A percentile compares a stretch with the other conserved stretches of the same genome.
Conservation (phyloP, 2,113 vertebrate species). For the Ellobius talpinus region DNA sequence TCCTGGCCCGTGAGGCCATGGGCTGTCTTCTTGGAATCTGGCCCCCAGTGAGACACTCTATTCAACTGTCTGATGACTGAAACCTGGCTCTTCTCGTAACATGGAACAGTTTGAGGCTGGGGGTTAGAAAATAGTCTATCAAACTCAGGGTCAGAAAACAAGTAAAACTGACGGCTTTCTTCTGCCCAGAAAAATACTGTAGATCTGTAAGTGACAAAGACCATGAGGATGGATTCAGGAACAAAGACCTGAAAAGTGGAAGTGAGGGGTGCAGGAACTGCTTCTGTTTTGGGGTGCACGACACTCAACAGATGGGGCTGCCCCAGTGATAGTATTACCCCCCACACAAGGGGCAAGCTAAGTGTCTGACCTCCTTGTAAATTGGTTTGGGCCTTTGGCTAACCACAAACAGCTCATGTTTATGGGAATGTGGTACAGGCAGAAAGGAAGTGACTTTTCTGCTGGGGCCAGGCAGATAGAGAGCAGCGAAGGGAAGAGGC, state of each 20-base stretch:
- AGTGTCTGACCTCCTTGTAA: not conserved
- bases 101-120: conserved; percentile 21
- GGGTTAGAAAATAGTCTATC: conserved; percentile 7
- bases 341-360: not conserved
- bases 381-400: not conserved
- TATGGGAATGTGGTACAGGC: not conserved
- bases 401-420: not conserved
- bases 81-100: conserved; percentile 72
- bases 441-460: not conserved
- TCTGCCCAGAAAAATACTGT: not conserved
- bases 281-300: not conserved
- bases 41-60: conserved; percentile 83
- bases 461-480: not conserved
- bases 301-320: not conserved
- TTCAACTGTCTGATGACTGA: conserved; percentile 74
- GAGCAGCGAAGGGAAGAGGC: not conserved
- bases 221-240: not conserved
- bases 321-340: rapidly evolving
- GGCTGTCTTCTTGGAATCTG: conserved; percentile 85
- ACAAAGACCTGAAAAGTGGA: not conserved
- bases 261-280: not conserved
- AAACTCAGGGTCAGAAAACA: conserved; percentile 39
- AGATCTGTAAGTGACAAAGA: not conserved
- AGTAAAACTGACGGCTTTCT: conserved; percentile 9
- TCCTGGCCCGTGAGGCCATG: conserved; percentile 81